phyloP scores from a whole-genome alignment of 2,113 vertebrate genomes.

The Oceanites oceanicus region DNA sequence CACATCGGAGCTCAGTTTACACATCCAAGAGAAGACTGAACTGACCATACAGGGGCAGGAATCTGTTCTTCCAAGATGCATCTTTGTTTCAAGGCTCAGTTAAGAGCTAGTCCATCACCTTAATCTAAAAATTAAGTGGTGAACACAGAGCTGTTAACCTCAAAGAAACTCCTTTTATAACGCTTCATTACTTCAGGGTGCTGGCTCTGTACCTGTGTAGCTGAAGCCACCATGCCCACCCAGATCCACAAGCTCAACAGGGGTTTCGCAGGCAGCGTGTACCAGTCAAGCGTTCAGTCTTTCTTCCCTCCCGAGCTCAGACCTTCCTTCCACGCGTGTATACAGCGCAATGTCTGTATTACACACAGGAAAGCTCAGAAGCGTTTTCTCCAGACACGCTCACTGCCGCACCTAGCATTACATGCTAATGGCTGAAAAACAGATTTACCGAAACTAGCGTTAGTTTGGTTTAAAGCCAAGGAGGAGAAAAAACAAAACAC shows the following conservation, averaged over 20 bases:
- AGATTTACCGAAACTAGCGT: neutral
- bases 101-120: neutral
- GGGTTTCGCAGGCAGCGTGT: neutral
- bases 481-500: neutral
- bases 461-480: neutral
- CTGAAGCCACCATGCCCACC: neutral
- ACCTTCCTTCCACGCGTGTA: neutral
- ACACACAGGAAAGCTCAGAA: neutral
- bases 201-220: neutral
- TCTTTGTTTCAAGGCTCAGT: neutral
- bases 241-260: neutral
- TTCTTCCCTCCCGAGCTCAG: neutral
- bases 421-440: neutral
- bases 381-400: neutral
- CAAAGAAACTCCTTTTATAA: neutral
- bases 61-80: neutral
- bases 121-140: neutral
- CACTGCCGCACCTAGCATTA: neutral
- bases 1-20: neutral
- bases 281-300: rapidly evolving
- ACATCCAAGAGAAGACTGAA: neutral
- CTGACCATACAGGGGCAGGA: slow-evolving; percentile 17
- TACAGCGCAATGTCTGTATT: neutral
- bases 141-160: neutral
- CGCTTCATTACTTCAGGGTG: neutral